These are phyloP conservation scores for Ellobium chinense DNA, from an alignment of 2,888 invertebrate genomes.

Conservation along the genomic window DNA sequence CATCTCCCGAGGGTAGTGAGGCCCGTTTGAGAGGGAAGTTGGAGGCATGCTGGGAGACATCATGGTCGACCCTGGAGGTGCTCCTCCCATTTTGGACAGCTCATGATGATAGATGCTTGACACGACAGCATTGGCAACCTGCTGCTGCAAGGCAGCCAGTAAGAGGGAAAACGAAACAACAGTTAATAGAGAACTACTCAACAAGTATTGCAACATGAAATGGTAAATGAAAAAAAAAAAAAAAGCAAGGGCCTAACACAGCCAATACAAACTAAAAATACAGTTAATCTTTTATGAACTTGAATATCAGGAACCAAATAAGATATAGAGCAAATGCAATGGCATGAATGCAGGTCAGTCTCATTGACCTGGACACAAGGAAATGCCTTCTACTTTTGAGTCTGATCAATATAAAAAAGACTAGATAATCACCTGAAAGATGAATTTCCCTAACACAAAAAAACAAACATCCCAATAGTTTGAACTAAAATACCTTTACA, in stretches of 20 bases:
- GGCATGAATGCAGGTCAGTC: too few relatives aligned
- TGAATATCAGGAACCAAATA: too few relatives aligned
- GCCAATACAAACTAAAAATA: neutral
- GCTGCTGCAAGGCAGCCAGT: conserved; percentile 62
- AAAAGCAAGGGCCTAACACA: neutral
- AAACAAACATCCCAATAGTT: too few relatives aligned
- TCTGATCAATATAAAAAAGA: too few relatives aligned
- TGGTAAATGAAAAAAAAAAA: neutral
- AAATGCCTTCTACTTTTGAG: too few relatives aligned
- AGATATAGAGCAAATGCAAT: too few relatives aligned
- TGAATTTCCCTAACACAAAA: too few relatives aligned
- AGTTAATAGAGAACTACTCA: conserved; percentile 13
- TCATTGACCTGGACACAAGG: too few relatives aligned
- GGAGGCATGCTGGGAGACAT: conserved; percentile 43
- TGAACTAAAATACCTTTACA: too few relatives aligned
- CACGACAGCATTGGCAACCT: conserved; percentile 73
- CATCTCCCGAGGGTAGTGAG: conserved; percentile 25
- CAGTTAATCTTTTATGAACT: neutral
- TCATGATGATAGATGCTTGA: conserved; percentile 81
- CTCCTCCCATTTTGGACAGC: conserved; percentile 83
- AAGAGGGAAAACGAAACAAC: conserved; percentile 4
- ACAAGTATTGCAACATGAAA: neutral
- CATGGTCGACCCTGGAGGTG: conserved; percentile 40
- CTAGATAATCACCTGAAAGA: too few relatives aligned
- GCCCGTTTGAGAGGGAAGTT: conserved; percentile 37